phyloP scores from a whole-genome alignment of 2,888 invertebrate genomes.

The Dryadula phaetusa region DNA sequence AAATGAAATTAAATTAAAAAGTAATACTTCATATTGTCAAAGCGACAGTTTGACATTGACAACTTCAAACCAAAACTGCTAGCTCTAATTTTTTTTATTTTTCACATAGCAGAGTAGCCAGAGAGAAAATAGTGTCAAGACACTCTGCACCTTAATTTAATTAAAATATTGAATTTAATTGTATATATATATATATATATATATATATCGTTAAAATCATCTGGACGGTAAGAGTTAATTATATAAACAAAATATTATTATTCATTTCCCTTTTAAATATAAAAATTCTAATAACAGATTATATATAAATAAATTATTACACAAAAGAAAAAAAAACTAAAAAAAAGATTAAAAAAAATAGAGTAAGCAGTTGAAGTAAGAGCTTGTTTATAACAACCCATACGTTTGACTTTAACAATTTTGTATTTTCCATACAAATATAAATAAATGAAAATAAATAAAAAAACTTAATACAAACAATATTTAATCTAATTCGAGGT shows the following conservation, averaged over 20 bases:
- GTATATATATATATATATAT: too few species aligned
- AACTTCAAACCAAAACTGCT: not conserved
- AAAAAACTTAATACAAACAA: not conserved
- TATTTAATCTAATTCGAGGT: slow-evolving; percentile 1
- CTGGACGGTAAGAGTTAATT: too few species aligned
- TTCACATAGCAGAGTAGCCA: not conserved
- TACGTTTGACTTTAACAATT: not conserved
- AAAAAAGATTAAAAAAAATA: not conserved
- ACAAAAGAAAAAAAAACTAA: too few species aligned
- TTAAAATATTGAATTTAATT: too few species aligned
- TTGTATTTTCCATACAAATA: slow-evolving; percentile 3
- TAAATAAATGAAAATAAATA: not conserved
- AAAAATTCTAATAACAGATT: too few species aligned
- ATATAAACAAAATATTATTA: too few species aligned
- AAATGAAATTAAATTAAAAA: too few species aligned
- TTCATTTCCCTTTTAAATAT: too few species aligned
- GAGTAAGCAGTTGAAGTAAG: not conserved
- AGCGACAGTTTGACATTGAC: not conserved
- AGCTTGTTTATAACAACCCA: not conserved
- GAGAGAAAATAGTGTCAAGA: not conserved
- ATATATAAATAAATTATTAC: too few species aligned
- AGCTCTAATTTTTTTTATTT: not conserved
- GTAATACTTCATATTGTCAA: too few species aligned
- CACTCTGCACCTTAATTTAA: not conserved
- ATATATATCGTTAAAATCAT: too few species aligned